Evolutionary conservation across 2,113 vertebrate genomes (phyloP).

Genomic region (Gallinago undulata): DNA sequence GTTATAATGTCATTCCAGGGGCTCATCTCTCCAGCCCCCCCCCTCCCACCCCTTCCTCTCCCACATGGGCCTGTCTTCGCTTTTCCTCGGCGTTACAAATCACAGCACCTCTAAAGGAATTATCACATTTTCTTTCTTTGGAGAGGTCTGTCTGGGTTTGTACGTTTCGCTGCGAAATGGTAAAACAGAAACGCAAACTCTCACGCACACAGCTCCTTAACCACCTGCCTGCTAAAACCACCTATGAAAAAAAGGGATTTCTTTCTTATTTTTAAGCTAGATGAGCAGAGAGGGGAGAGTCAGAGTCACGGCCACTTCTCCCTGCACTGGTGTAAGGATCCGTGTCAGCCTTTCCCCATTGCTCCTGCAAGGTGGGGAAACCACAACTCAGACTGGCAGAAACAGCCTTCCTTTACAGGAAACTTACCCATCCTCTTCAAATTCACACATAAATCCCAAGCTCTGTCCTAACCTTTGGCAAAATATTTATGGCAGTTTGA

Average conservation of each 20-base stretch:
- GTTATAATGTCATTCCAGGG: conserved; percentile 47
- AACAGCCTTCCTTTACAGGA: neutral
- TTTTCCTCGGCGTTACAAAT: neutral
- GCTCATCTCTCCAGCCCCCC: conserved; percentile 52
- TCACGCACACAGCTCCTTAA: neutral
- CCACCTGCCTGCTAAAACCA: neutral
- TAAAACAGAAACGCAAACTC: neutral
- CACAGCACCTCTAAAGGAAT: conserved; percentile 26
- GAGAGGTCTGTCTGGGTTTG: conserved; percentile 6
- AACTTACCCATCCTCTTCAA: neutral
- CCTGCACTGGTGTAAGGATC: neutral
- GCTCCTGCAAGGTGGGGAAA: neutral
- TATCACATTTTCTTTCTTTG: conserved; percentile 17
- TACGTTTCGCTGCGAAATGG: neutral
- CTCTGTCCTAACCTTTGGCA: neutral
- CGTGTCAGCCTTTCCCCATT: neutral
- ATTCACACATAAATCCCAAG: conserved; percentile 10
- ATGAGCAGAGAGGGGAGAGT: neutral
- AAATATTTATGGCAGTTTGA: conserved; percentile 5
- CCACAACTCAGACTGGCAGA: neutral
- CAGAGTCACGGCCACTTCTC: neutral
- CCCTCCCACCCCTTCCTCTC: neutral
- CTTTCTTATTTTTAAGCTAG: neutral
- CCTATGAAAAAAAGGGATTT: neutral
- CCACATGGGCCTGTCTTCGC: neutral